Evolutionary conservation across 2,888 invertebrate genomes (phyloP).

Genomic region (Argyra leucocephala): DNA sequence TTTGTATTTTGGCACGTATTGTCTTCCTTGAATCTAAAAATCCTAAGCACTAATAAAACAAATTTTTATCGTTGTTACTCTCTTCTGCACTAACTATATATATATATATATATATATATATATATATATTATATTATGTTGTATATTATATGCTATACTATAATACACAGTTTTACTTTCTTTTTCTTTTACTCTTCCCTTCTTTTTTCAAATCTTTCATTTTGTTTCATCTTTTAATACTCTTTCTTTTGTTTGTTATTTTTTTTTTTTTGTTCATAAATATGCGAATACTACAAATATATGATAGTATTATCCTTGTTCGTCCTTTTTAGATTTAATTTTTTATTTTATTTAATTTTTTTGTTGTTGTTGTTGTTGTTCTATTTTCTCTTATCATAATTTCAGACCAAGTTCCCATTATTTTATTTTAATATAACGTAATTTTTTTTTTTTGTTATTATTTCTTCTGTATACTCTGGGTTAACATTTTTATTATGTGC

Average conservation of each 20-base stretch:
- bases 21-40: neutral
- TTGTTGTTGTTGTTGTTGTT: neutral
- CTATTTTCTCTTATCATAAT: slow-evolving; percentile 2
- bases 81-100: neutral
- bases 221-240: neutral
- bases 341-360: neutral
- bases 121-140: no score
- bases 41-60: neutral
- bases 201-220: neutral
- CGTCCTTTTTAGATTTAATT: neutral
- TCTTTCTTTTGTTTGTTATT: neutral
- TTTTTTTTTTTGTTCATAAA: neutral
- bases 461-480: neutral
- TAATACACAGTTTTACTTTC: no score
- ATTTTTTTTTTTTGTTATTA: no score
- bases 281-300: neutral
- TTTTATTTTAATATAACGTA: neutral
- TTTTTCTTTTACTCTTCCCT: neutral
- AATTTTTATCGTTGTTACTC: neutral
- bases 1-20: neutral
- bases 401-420: neutral
- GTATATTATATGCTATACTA: no score
- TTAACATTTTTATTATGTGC: neutral
- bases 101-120: no score
- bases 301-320: neutral